Percentiles rank a stretch among this genome's conserved stretches.
Evolutionary conservation across 1,140 invertebrate species (phyloP).

Genomic region (Drosophila lacteicornis): DNA sequence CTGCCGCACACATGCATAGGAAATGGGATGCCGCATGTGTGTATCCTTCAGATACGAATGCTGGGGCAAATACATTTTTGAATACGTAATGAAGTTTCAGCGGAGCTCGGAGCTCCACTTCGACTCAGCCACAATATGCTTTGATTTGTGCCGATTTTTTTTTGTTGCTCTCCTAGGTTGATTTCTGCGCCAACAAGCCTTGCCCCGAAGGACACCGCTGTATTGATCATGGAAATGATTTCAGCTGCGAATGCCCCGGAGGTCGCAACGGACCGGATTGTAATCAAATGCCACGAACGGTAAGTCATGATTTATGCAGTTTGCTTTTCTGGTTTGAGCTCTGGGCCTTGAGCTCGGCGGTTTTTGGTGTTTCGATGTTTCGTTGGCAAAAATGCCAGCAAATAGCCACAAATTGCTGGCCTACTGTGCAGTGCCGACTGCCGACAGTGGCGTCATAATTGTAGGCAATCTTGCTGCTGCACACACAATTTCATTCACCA

Average conservation of each 20-base stretch:
- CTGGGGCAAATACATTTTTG: slow-evolving; percentile 66
- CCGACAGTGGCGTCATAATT: slow-evolving; percentile 31
- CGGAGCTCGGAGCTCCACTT: not conserved
- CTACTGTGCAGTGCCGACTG: slow-evolving; percentile 9
- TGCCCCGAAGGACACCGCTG: slow-evolving; percentile 88
- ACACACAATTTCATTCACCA: slow-evolving; percentile 23
- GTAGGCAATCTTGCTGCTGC: slow-evolving; percentile 49
- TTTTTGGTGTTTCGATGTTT: not conserved
- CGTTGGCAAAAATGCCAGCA: slow-evolving; percentile 53
- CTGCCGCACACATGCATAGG: slow-evolving; percentile 21
- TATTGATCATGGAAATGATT: slow-evolving; percentile 89
- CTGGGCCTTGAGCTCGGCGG: not conserved
- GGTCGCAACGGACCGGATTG: slow-evolving; percentile 89
- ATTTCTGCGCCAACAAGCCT: slow-evolving; percentile 90
- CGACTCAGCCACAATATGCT: slow-evolving; percentile 57
- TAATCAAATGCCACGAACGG: slow-evolving; percentile 86
- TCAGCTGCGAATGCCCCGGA: slow-evolving; percentile 90
- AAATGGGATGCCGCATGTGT: slow-evolving; percentile 28
- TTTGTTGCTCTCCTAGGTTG: slow-evolving; percentile 86
- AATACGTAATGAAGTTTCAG: slow-evolving; percentile 72
- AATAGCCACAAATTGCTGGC: slow-evolving; percentile 67
- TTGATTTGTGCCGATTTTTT: slow-evolving; percentile 52
- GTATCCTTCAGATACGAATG: slow-evolving; percentile 42
- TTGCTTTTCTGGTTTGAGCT: slow-evolving; percentile 1
- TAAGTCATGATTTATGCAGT: slow-evolving; percentile 85